Evolutionary conservation across 2,888 invertebrate species (phyloP).

Genomic region (Alloscopus bannaensis): DNA sequence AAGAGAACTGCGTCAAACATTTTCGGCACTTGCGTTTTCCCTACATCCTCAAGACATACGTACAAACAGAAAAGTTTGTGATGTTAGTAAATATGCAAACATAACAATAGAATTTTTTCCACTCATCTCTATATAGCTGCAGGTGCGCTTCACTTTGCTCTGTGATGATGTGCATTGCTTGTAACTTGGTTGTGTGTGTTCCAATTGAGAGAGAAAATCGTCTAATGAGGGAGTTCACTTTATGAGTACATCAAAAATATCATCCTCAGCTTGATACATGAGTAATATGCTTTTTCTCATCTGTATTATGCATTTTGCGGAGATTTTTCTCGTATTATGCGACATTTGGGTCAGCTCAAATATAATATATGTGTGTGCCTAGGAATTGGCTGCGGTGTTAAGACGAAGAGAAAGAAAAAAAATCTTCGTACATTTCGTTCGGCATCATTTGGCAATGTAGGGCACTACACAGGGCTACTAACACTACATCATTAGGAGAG

Average conservation of each 20-base stretch:
- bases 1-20: no score
- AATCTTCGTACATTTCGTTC: constrained; percentile 23
- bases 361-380: no score
- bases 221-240: constrained; percentile 22
- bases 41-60: no score
- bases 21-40: no score
- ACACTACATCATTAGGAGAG: background rate
- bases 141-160: no score
- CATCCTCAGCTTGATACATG: background rate
- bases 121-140: constrained; percentile 13
- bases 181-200: no score
- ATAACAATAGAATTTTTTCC: background rate
- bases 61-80: no score
- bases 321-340: constrained; percentile 16
- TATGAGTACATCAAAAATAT: background rate
- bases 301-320: background rate
- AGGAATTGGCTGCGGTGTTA: no score
- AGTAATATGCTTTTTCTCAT: background rate
- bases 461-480: constrained; percentile 1
- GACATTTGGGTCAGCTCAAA: constrained; percentile 62
- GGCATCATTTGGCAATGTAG: constrained; percentile 64
- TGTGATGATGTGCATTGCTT: no score
- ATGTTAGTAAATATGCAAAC: no score
- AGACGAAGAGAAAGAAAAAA: no score
- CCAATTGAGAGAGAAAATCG: constrained; percentile 3